phyloP scores from a whole-genome alignment of 2,888 invertebrate genomes.

The Agonopterix arenella region DNA sequence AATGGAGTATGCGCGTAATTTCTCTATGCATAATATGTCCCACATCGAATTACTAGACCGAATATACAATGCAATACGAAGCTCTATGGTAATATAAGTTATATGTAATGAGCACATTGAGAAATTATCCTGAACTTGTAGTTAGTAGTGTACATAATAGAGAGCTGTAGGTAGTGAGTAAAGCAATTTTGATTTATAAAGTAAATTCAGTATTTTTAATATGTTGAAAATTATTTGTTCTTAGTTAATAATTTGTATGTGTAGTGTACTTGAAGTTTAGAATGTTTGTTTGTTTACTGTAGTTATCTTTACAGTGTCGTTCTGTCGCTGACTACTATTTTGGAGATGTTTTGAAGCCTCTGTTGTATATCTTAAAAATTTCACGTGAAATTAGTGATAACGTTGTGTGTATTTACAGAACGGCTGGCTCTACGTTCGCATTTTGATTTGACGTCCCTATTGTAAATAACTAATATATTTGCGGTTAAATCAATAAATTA shows the following conservation, averaged over 20 bases:
- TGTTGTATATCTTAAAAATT: constrained; percentile 16
- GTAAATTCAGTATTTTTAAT: constrained; percentile 66
- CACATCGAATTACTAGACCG: constrained; percentile 14
- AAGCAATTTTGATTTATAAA: constrained; percentile 43
- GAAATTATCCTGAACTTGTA: constrained; percentile 57
- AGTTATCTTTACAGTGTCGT: constrained; percentile 22
- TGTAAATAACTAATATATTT: constrained; percentile 76
- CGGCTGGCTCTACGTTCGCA: constrained; percentile 61
- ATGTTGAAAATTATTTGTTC: constrained; percentile 49
- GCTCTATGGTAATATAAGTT: constrained; percentile 23
- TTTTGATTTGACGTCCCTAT: constrained; percentile 66
- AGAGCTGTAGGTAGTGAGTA: constrained; percentile 48
- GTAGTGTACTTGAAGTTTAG: constrained; percentile 51
- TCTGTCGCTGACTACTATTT: constrained; percentile 19
- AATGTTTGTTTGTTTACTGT: constrained; percentile 25
- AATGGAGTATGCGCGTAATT: no score
- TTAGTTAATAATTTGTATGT: constrained; percentile 50
- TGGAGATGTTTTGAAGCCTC: constrained; percentile 26
- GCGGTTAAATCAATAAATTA: constrained; percentile 74
- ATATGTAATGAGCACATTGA: constrained; percentile 66
- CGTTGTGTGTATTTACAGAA: neutral
- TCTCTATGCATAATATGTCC: constrained; percentile 33
- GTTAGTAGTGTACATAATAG: constrained; percentile 62
- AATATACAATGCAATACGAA: constrained; percentile 11
- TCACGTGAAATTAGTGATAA: neutral